phyloP scores from a whole-genome alignment of 2,113 vertebrate species.

The Zosterops lateralis region DNA sequence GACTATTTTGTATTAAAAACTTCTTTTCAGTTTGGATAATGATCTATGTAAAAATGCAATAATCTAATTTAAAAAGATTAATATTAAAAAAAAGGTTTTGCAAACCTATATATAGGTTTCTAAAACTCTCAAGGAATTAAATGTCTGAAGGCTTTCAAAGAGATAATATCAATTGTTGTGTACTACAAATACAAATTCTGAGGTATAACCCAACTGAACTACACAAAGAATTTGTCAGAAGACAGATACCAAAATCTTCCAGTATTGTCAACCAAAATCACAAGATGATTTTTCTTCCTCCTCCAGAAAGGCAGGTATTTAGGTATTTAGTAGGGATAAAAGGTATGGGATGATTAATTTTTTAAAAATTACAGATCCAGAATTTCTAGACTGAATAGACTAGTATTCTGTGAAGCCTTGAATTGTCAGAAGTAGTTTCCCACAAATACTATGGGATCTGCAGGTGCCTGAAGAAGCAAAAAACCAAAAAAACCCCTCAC shows the following conservation, averaged over 20 bases:
- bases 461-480: neutral
- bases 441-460: neutral
- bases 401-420: neutral
- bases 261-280: neutral
- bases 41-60: neutral
- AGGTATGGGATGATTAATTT: neutral
- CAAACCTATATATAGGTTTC: neutral
- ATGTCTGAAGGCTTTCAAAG: neutral
- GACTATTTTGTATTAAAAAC: neutral
- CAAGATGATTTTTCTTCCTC: neutral
- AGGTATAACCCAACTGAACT: neutral
- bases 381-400: neutral
- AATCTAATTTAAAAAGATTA: neutral
- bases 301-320: neutral
- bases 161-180: neutral
- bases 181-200: neutral
- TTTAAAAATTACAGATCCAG: rapidly evolving
- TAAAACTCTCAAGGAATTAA: neutral
- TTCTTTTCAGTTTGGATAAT: neutral
- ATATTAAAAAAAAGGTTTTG: neutral
- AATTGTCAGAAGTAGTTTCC: neutral
- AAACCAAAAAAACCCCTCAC: neutral
- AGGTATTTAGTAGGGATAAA: too few relatives aligned
- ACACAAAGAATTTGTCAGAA: neutral
- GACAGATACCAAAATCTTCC: neutral